Evolutionary conservation across 2,113 vertebrate genomes (phyloP).

Genomic region (Polyodon spathula): DNA sequence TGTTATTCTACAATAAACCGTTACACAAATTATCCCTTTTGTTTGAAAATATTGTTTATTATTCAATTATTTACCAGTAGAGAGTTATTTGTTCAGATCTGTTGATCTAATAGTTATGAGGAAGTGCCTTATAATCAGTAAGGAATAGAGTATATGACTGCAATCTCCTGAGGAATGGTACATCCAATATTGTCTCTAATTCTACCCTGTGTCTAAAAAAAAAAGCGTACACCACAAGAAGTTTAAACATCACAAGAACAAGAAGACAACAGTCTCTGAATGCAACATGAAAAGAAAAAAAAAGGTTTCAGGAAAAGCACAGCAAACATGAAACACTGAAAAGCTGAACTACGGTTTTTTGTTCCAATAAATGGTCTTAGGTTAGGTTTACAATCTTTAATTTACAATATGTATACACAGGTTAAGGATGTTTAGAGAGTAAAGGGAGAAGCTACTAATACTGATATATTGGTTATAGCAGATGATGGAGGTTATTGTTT

Average conservation of each 20-base stretch:
- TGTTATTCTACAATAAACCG: constrained; percentile 90
- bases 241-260: constrained; percentile 79
- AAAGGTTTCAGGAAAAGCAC: constrained; percentile 64
- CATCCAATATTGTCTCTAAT: constrained; percentile 86
- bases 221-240: constrained; percentile 78
- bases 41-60: constrained; percentile 64
- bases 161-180: constrained; percentile 81
- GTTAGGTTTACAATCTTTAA: constrained; percentile 97
- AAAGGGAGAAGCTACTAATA: constrained; percentile 88
- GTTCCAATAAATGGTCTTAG: constrained; percentile 64
- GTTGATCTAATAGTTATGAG: constrained; percentile 76
- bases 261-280: constrained; percentile 70
- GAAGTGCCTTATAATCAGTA: constrained; percentile 77
- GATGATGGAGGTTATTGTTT: constrained; percentile 75
- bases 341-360: constrained; percentile 73
- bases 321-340: constrained; percentile 89
- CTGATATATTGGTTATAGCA: constrained; percentile 84
- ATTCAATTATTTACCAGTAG: constrained; percentile 75
- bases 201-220: constrained; percentile 89
- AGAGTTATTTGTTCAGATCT: constrained; percentile 68
- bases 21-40: constrained; percentile 91
- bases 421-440: constrained; percentile 90
- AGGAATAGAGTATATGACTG: constrained; percentile 75
- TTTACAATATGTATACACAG: constrained; percentile 96
- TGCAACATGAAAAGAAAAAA: constrained; percentile 60